phyloP scores from a whole-genome alignment of 1,140 invertebrate species.

The Asbolus verrucosus region DNA sequence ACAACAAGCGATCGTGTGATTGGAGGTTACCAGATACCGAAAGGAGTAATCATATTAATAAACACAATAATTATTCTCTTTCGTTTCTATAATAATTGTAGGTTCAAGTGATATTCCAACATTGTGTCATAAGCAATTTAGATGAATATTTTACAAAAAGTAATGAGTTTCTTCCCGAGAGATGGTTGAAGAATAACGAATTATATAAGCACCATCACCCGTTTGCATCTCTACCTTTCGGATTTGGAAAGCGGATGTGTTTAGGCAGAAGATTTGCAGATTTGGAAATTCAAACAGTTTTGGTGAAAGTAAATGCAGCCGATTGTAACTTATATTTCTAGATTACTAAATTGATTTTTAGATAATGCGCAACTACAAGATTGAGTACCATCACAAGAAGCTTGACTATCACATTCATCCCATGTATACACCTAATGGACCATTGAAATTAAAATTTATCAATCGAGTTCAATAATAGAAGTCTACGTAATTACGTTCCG shows the following conservation, averaged over 20 bases:
- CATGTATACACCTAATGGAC: constrained; percentile 81
- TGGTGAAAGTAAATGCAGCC: constrained; percentile 70
- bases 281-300: constrained; percentile 76
- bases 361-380: constrained; percentile 75
- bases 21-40: constrained; percentile 89
- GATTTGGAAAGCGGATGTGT: constrained; percentile 81
- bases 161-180: constrained; percentile 78
- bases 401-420: constrained; percentile 78
- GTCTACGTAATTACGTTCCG: background rate
- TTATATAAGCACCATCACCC: constrained; percentile 65
- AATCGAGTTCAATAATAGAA: constrained; percentile 13
- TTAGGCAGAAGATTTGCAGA: constrained; percentile 80
- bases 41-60: constrained; percentile 76
- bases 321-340: constrained; percentile 32
- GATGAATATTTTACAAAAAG: constrained; percentile 81
- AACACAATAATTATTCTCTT: background rate
- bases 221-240: constrained; percentile 80
- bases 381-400: constrained; percentile 75
- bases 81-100: constrained; percentile 61
- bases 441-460: constrained; percentile 71
- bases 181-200: constrained; percentile 76
- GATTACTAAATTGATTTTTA: constrained; percentile 64
- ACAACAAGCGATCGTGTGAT: constrained; percentile 84
- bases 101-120: constrained; percentile 87
- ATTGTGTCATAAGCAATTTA: constrained; percentile 86